These are phyloP conservation scores for Seriola quinqueradiata DNA, from an alignment of 2,113 vertebrate species.

Conservation along the genomic window DNA sequence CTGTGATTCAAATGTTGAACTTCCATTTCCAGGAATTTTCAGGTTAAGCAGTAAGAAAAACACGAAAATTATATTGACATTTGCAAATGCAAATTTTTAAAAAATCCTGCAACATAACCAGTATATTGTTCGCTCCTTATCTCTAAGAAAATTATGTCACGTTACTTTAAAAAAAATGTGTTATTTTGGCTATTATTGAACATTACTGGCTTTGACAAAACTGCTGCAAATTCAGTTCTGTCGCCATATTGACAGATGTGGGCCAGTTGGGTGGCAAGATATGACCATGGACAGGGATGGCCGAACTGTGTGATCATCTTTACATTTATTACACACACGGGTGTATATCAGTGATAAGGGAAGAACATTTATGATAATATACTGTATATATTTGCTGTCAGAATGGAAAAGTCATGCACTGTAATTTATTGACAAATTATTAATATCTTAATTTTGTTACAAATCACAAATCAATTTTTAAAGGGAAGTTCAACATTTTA, in stretches of 20 bases:
- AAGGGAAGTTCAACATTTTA: too few species aligned
- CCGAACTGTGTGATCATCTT: too few species aligned
- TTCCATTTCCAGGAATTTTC: neutral
- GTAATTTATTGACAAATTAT: too few species aligned
- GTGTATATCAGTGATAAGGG: too few species aligned
- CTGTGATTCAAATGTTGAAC: slow-evolving; percentile 3
- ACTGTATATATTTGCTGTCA: too few species aligned
- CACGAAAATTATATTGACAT: neutral
- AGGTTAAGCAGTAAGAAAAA: neutral
- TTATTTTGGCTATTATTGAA: neutral
- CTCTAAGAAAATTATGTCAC: neutral
- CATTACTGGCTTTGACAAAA: neutral
- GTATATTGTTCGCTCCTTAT: neutral
- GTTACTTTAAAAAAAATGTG: neutral
- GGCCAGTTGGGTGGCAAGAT: neutral
- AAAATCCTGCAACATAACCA: neutral
- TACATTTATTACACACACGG: too few species aligned
- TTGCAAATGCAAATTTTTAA: neutral
- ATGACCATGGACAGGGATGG: neutral
- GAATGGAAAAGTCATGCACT: too few species aligned
- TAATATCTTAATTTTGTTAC: too few species aligned
- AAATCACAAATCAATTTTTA: too few species aligned
- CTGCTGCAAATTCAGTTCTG: neutral
- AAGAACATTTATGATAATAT: too few species aligned
- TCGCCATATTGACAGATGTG: too few species aligned